Conservation (phyloP, 2,888 invertebrate species). For the Amblyteles armatorius region DNA sequence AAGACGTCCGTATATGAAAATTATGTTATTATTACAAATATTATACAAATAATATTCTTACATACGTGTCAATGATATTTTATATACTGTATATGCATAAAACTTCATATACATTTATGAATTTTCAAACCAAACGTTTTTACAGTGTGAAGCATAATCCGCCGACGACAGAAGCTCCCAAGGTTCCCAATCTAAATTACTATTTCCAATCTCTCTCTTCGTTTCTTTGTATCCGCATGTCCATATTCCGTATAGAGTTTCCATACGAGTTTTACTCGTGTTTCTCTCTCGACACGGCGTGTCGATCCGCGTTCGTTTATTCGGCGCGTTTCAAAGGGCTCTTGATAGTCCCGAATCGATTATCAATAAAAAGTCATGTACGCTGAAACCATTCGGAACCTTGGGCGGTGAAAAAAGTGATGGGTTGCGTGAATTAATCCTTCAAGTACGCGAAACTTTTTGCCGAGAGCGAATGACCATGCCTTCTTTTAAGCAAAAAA, state of each 20-base stretch:
- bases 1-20: too few relatives aligned
- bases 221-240: constrained; percentile 65
- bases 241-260: constrained; percentile 50
- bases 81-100: too few relatives aligned
- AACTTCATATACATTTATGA: too few relatives aligned
- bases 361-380: not conserved
- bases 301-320: not conserved
- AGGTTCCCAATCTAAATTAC: constrained; percentile 63
- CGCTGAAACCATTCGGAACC: not conserved
- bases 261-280: constrained; percentile 58
- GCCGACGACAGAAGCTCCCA: not conserved
- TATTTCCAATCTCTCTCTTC: constrained; percentile 69
- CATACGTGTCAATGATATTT: too few relatives aligned
- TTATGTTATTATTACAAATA: too few relatives aligned
- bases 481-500: too few relatives aligned
- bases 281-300: constrained; percentile 30
- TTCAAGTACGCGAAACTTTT: too few relatives aligned
- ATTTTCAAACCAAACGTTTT: too few relatives aligned
- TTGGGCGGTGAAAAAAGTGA: not conserved
- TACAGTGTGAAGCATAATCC: not conserved
- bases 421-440: not conserved
- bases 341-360: not conserved
- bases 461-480: too few relatives aligned
- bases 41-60: too few relatives aligned
- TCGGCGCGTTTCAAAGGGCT: constrained; percentile 4